Evolutionary conservation across 2,797 vertebrate species (phyloP).

Genomic region (Mus minutoides): DNA sequence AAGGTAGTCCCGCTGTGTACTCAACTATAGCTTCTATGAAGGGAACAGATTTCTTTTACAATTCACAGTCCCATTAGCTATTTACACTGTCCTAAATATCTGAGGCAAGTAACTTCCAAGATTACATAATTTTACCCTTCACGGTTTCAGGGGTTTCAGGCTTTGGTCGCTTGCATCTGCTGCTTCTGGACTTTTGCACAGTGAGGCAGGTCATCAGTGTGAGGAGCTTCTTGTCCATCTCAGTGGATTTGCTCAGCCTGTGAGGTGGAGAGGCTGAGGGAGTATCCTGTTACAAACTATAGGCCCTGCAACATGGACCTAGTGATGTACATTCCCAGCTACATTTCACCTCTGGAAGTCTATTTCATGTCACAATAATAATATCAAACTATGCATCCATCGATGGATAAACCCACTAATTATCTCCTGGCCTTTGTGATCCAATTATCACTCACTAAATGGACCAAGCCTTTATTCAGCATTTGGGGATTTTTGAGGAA

Average conservation of each 20-base stretch:
- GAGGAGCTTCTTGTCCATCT: fast-evolving
- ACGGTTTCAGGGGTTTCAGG: neutral
- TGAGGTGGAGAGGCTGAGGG: neutral
- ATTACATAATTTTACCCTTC: neutral
- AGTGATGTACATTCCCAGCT: neutral
- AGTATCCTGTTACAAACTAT: neutral
- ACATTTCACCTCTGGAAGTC: neutral
- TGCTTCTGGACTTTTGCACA: neutral
- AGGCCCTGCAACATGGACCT: neutral
- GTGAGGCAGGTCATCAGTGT: neutral
- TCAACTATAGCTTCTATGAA: neutral
- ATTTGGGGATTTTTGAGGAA: neutral
- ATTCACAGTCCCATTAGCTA: too few species aligned
- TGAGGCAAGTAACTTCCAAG: neutral
- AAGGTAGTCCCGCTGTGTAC: neutral
- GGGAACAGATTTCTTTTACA: neutral
- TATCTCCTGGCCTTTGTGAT: neutral
- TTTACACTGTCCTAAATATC: neutral
- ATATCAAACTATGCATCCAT: neutral
- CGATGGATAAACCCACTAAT: neutral
- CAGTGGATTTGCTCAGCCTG: too few species aligned
- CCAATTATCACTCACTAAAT: neutral
- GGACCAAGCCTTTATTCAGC: neutral
- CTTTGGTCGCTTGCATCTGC: neutral
- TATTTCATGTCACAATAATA: neutral